Conservation (phyloP, 2,797 vertebrate genomes). For the Chrosomus eos region DNA sequence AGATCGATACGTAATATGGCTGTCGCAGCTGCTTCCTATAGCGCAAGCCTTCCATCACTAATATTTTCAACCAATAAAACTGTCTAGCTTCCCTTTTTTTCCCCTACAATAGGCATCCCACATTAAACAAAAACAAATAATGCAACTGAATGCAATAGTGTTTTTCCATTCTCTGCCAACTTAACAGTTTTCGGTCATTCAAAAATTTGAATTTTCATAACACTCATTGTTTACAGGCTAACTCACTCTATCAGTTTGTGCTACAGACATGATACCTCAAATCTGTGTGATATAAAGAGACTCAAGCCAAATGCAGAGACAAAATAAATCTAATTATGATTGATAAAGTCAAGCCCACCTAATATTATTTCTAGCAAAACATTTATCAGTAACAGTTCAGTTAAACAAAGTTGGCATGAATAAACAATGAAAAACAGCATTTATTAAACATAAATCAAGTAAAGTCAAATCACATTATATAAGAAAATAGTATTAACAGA, state of each 20-base stretch:
- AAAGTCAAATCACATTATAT: too few species aligned
- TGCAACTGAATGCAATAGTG: not conserved
- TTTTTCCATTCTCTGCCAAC: not conserved
- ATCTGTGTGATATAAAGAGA: not conserved
- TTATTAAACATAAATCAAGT: too few species aligned
- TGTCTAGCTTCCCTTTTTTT: constrained; percentile 62
- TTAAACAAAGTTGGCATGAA: not conserved
- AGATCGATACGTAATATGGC: constrained; percentile 88
- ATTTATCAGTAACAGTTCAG: not conserved
- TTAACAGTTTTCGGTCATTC: not conserved
- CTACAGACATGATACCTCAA: not conserved
- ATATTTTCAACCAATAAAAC: constrained; percentile 82
- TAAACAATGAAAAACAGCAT: not conserved
- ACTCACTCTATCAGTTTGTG: not conserved
- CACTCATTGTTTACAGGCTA: not conserved
- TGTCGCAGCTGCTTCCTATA: constrained; percentile 83
- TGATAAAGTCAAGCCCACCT: not conserved
- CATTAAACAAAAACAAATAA: constrained; percentile 68
- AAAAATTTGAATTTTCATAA: not conserved
- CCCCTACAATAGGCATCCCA: constrained; percentile 63
- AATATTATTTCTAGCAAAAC: not conserved
- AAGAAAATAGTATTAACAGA: too few species aligned
- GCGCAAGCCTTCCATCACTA: constrained; percentile 76
- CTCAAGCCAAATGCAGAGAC: not conserved
- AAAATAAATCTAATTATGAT: not conserved